Evolutionary conservation across 30 jellyfish, hydroid and myxozoan species (phyloP).

Genomic region (Clytia hemisphaerica): DNA sequence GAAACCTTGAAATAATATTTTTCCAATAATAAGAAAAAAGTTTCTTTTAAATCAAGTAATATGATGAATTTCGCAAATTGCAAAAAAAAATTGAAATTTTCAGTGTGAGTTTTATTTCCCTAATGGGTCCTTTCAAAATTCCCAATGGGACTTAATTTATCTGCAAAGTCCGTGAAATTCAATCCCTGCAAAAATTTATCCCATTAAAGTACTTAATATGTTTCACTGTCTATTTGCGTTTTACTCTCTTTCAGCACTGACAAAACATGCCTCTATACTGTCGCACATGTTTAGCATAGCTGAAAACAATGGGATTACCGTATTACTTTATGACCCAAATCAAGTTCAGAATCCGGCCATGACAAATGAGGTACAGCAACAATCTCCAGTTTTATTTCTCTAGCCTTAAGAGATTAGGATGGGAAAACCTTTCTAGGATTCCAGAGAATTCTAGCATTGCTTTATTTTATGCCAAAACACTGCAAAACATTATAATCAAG

Average conservation of each 20-base stretch:
- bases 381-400: not conserved
- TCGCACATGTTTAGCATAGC: constrained; percentile 94
- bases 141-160: no score
- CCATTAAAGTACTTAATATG: no score
- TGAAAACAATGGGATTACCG: constrained; percentile 82
- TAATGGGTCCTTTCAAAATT: no score
- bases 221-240: no score
- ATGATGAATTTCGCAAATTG: no score
- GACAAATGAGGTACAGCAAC: constrained; percentile 74
- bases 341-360: constrained; percentile 63
- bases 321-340: constrained; percentile 68
- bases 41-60: no score
- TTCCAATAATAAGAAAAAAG: no score
- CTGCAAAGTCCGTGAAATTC: no score
- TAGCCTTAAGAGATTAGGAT: not conserved
- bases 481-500: not conserved
- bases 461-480: not conserved
- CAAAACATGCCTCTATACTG: constrained; percentile 90
- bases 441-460: not conserved
- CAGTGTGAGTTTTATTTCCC: no score
- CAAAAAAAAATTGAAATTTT: no score
- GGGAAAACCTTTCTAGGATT: not conserved
- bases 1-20: no score
- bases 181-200: no score
- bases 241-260: constrained; percentile 52